Evolutionary conservation across 2,888 invertebrate species (phyloP).

Genomic region (Syrphus vitripennis): DNA sequence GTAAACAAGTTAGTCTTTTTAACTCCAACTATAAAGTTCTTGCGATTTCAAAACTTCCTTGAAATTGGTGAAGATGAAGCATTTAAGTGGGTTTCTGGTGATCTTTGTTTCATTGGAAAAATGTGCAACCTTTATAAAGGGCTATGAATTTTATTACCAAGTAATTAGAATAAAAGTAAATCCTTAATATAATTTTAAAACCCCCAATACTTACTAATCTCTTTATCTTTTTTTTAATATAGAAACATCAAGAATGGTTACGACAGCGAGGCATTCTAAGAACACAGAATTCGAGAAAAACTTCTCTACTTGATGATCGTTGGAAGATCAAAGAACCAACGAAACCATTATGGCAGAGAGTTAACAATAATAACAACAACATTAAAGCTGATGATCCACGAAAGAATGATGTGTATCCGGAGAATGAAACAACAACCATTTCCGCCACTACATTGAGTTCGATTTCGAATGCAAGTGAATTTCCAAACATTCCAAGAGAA

Average conservation of each 20-base stretch:
- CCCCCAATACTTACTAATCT: too few relatives aligned
- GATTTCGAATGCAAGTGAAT: constrained; percentile 27
- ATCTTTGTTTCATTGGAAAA: too few relatives aligned
- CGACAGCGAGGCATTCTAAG: constrained; percentile 75
- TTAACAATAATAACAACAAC: constrained; percentile 59
- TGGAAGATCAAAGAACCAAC: constrained; percentile 57
- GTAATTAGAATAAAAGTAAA: too few relatives aligned
- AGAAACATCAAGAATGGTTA: constrained; percentile 81
- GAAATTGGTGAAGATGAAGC: too few relatives aligned
- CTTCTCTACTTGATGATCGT: constrained; percentile 40
- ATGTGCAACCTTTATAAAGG: too few relatives aligned
- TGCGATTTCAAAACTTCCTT: too few relatives aligned
- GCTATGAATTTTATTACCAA: too few relatives aligned
- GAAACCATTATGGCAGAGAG: constrained; percentile 67
- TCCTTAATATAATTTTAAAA: too few relatives aligned
- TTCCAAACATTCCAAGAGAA: constrained; percentile 11
- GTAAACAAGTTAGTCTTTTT: too few relatives aligned
- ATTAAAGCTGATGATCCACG: constrained; percentile 71
- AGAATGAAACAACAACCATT: constrained; percentile 74
- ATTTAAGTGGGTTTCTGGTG: too few relatives aligned
- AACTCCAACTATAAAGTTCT: too few relatives aligned
- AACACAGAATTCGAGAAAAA: constrained; percentile 35
- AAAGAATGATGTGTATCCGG: constrained; percentile 78
- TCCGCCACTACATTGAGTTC: constrained; percentile 30
- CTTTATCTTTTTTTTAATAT: neutral